Percentiles rank a stretch among this genome's conserved stretches.
Conservation (phyloP, 2,113 vertebrate species). For the Heptranchias perlo region DNA sequence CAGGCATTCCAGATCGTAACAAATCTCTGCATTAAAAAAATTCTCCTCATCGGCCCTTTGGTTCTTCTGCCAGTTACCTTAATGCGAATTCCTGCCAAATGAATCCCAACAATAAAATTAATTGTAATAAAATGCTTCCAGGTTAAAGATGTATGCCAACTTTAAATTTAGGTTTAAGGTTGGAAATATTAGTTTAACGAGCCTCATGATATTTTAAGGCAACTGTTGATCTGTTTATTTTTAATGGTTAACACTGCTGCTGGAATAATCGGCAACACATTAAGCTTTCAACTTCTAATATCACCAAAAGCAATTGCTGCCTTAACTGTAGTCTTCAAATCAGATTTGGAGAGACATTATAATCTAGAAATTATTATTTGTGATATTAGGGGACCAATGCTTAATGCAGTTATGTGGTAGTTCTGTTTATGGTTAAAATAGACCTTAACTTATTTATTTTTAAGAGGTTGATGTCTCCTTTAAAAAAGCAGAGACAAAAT, state of each 20-base stretch:
- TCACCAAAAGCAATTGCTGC: too few relatives aligned
- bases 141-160: not conserved
- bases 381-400: too few relatives aligned
- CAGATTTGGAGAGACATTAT: too few relatives aligned
- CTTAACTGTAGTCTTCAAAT: too few relatives aligned
- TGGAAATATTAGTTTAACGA: not conserved
- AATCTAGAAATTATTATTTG: not conserved
- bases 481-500: too few relatives aligned
- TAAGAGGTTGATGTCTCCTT: not conserved
- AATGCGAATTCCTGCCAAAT: not conserved
- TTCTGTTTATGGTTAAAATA: not conserved
- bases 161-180: not conserved
- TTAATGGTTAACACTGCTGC: not conserved
- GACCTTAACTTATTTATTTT: not conserved
- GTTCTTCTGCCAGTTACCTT: too few relatives aligned
- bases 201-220: not conserved
- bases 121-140: not conserved
- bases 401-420: too few relatives aligned
- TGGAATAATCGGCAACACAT: not conserved
- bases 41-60: too few relatives aligned
- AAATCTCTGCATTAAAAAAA: too few relatives aligned
- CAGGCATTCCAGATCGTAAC: too few relatives aligned
- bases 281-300: too few relatives aligned
- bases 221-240: not conserved
- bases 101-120: not conserved